These are phyloP conservation scores for Campylomormyrus numenius DNA, from an alignment of 2,113 vertebrate species.

Conservation along the genomic window DNA sequence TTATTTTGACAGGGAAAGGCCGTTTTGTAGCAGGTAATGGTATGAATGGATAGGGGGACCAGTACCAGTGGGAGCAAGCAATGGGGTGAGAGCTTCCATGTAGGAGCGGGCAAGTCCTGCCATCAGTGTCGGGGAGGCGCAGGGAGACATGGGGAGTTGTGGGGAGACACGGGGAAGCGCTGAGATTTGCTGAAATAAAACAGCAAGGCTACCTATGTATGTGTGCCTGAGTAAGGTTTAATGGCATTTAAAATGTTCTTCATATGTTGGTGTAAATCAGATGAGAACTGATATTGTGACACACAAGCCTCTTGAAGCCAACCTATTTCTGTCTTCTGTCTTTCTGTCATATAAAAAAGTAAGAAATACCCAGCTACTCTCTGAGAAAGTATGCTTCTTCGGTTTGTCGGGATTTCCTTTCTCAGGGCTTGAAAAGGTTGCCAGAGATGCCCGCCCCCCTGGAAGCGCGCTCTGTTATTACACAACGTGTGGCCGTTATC, in stretches of 20 bases:
- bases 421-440: background rate
- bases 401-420: background rate
- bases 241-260: background rate
- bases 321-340: background rate
- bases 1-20: background rate
- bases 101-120: too few relatives aligned
- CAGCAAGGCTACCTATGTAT: background rate
- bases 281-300: background rate
- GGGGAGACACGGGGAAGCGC: too few relatives aligned
- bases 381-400: background rate
- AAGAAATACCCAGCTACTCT: background rate
- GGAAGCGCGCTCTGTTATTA: background rate
- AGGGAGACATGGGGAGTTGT: too few relatives aligned
- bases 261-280: background rate
- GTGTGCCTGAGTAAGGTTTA: background rate
- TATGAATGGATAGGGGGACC: background rate
- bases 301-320: background rate
- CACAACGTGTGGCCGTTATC: background rate
- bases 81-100: background rate
- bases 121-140: too few relatives aligned
- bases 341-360: background rate
- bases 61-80: background rate
- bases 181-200: background rate
- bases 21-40: slow-evolving; percentile 18
- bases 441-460: background rate